Conservation (phyloP, 2,888 invertebrate genomes). For the Hydraecia micacea region DNA sequence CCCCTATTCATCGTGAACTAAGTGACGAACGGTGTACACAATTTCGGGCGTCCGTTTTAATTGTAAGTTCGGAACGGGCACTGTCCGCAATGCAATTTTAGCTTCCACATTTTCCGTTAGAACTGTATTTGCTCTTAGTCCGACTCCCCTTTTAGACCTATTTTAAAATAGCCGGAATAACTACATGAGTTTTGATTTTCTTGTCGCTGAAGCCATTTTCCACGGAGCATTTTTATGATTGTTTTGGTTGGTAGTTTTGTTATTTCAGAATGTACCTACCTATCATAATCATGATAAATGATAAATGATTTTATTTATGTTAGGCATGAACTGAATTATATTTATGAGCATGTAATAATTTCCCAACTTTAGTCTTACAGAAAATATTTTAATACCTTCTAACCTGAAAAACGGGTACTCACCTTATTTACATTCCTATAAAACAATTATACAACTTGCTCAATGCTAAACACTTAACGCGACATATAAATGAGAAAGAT, state of each 20-base stretch:
- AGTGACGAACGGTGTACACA: constrained; percentile 90
- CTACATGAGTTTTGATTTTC: constrained; percentile 32
- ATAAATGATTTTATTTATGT: too few relatives aligned
- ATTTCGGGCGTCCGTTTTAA: constrained; percentile 90
- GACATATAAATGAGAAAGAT: constrained; percentile 23
- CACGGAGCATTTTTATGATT: too few relatives aligned
- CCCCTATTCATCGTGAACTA: constrained; percentile 74
- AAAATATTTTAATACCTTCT: background rate
- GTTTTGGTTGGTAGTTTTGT: background rate
- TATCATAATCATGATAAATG: background rate
- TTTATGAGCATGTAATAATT: background rate
- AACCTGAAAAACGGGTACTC: background rate
- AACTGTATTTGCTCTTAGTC: constrained; percentile 63
- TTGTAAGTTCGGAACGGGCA: constrained; percentile 86
- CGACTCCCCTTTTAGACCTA: constrained; percentile 50
- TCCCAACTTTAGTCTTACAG: background rate
- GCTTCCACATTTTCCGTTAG: constrained; percentile 75
- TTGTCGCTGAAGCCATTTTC: background rate
- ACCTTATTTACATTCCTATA: background rate
- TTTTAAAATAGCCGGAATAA: constrained; percentile 45
- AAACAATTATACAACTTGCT: constrained; percentile 24
- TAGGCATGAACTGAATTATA: background rate
- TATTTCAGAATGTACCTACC: background rate
- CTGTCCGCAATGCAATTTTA: constrained; percentile 85
- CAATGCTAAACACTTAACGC: constrained; percentile 26